Base-by-base conservation (phyloP, 2,888 invertebrate species). In the Cryptocheilus praepositus region DNA sequence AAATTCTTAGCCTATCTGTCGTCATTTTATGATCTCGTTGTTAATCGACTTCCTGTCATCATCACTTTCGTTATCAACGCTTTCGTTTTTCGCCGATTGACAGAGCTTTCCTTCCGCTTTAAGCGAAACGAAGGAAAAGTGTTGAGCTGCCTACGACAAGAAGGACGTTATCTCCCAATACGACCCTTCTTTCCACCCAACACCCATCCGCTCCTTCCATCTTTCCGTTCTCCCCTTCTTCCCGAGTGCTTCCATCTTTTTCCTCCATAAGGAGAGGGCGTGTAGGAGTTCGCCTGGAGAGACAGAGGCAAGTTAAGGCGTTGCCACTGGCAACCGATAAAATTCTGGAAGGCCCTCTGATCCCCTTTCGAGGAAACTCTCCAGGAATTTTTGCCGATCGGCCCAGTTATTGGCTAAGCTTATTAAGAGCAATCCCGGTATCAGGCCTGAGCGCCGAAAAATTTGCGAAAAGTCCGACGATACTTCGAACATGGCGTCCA, bases 251-350 rank as follows among this genome's bases (percentile, higher is more conserved):
- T 43, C 57, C 54, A 28, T 67, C 67, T 63, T 67, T 21, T 22
- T 43, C 56, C 46, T 59, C 64, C 64, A 58, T 64, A 67, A 61
- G 73, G 73, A 79, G 64, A 44, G 16, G 76, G 57, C 67, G 59
- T 67, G 59, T 53, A 67, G 71, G 16, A 59, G 53, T 61, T 67
- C 54, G 60, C 28, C 59, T 63, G 58, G 62, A 60, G 66, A 70
- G 64, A 68, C 79, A 67, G 71, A 78, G 78, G 77, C 70, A 76
- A 77, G 71, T 73, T 70, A 75, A 79, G 79, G 79, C 81, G 85
- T 85, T 84, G 83, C 83, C 83, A 77, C 64, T 81, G 77, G 83
- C 82, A 83, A 84, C 84, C 79, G 81, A 82, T 83, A 80, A 81
- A 83, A 82, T 73, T 77, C 74, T 72, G 75, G 73, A 76, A 73